phyloP scores from a whole-genome alignment of 2,113 vertebrate species.

The Cygnus atratus region DNA sequence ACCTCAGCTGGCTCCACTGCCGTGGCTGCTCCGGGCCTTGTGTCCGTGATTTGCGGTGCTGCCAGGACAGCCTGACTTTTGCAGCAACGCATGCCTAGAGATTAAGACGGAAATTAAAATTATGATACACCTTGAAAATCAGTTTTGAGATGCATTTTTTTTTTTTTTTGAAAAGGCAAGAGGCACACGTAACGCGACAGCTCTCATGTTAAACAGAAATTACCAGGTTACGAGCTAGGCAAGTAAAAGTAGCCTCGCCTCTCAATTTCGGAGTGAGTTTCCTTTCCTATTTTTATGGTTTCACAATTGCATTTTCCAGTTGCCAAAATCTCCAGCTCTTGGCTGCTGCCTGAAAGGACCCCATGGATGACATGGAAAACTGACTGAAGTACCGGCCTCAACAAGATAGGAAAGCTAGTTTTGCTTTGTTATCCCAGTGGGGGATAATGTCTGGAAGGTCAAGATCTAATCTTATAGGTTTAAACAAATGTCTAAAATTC shows the following conservation, averaged over 20 bases:
- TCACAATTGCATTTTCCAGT: background rate
- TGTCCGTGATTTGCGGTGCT: background rate
- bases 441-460: no score
- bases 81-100: background rate
- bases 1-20: background rate
- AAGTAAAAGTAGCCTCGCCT: background rate
- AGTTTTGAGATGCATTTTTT: background rate
- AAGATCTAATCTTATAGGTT: background rate
- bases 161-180: background rate
- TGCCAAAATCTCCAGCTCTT: background rate
- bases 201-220: background rate
- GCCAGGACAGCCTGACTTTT: background rate
- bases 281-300: background rate
- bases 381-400: background rate
- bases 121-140: rapidly evolving
- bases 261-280: background rate
- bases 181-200: rapidly evolving
- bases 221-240: background rate
- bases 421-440: background rate
- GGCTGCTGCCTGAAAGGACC: background rate
- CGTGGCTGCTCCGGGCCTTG: rapidly evolving
- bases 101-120: background rate
- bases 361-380: background rate
- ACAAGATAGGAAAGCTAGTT: background rate
- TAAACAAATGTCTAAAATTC: background rate